Conservation (phyloP, 2,113 vertebrate species). For the Candoia aspera region DNA sequence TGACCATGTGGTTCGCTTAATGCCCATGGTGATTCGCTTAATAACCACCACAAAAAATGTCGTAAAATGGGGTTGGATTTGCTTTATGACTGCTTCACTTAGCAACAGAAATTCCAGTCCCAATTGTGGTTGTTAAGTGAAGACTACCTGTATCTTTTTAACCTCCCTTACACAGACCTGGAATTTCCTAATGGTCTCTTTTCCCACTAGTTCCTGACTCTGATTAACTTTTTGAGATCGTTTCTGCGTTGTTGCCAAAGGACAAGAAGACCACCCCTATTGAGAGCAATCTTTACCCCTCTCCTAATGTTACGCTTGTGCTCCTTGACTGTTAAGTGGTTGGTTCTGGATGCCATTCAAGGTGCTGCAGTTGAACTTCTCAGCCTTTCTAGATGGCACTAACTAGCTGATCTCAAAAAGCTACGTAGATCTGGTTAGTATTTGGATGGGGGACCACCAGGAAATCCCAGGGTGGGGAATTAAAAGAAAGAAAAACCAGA, state of each 20-base stretch:
- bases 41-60: too few species aligned
- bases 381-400: not conserved
- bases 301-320: not conserved
- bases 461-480: not conserved
- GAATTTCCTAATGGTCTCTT: not conserved
- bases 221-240: not conserved
- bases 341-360: not conserved
- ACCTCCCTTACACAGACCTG: not conserved
- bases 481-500: too few species aligned
- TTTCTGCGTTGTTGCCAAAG: not conserved
- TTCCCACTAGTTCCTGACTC: not conserved
- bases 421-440: not conserved
- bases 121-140: too few species aligned
- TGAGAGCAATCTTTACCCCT: not conserved
- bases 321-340: not conserved
- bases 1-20: too few species aligned
- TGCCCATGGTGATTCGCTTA: too few species aligned
- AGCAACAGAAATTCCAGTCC: too few species aligned
- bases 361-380: not conserved
- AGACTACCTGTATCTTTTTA: not conserved
- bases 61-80: too few species aligned
- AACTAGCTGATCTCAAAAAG: not conserved
- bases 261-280: not conserved
- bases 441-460: not conserved
- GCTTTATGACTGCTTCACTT: too few species aligned